phyloP scores from a whole-genome alignment of 2,888 invertebrate species.

The Salticus scenicus region DNA sequence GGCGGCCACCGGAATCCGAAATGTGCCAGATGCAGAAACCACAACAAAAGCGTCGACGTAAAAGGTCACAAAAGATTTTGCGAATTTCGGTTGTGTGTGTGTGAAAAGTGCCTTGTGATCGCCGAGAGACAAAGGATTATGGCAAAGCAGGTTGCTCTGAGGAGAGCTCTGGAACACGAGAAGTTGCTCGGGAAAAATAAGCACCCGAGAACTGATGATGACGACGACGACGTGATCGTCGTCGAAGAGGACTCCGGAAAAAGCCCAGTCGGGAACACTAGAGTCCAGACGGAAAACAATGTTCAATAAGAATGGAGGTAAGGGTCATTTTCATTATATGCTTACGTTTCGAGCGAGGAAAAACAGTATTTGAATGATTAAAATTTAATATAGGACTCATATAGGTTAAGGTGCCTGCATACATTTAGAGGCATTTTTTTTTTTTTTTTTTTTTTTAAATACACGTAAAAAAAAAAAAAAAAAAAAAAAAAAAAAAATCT shows the following conservation, averaged over 20 bases:
- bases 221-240: neutral
- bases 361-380: too few species aligned
- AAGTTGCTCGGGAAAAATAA: neutral
- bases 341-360: too few species aligned
- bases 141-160: constrained; percentile 8
- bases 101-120: neutral
- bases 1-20: constrained; percentile 57
- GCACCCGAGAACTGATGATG: neutral
- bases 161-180: neutral
- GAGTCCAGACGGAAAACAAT: constrained; percentile 26
- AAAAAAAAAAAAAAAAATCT: too few species aligned
- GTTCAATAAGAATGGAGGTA: too few species aligned
- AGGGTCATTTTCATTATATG: too few species aligned
- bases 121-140: constrained; percentile 9
- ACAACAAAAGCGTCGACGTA: constrained; percentile 46
- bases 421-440: too few species aligned
- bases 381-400: too few species aligned
- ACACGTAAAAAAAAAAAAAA: too few species aligned
- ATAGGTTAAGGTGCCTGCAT: too few species aligned
- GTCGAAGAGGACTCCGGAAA: neutral
- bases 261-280: neutral
- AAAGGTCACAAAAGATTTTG: constrained; percentile 60
- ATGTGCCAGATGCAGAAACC: constrained; percentile 62
- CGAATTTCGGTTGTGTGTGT: constrained; percentile 15
- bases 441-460: too few species aligned